These are phyloP conservation scores for Theretra japonica DNA, from an alignment of 2,888 invertebrate species.

Conservation along the genomic window DNA sequence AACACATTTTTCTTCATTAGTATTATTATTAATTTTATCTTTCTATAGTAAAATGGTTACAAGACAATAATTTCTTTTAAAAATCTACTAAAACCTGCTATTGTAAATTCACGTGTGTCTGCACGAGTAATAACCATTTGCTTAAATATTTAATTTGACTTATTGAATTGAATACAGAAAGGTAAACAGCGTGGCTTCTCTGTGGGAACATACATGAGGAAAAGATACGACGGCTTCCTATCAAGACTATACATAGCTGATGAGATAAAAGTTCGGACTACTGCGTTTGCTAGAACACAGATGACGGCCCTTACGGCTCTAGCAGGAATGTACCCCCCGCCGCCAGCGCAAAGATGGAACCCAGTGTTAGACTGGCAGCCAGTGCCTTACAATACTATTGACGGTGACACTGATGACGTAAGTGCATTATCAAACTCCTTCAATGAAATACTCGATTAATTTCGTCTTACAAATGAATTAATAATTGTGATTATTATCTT, in stretches of 20 bases:
- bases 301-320: slow-evolving; percentile 89
- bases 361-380: slow-evolving; percentile 87
- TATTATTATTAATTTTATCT: no score
- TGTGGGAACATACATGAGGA: slow-evolving; percentile 78
- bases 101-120: background rate
- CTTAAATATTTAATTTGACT: background rate
- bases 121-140: background rate
- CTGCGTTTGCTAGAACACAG: slow-evolving; percentile 89
- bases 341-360: slow-evolving; percentile 83
- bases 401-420: slow-evolving; percentile 70
- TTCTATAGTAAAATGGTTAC: no score
- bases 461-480: background rate
- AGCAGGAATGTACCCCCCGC: slow-evolving; percentile 88
- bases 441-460: background rate
- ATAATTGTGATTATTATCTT: background rate
- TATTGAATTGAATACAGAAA: slow-evolving; percentile 61
- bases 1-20: background rate
- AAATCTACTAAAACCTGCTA: no score
- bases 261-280: slow-evolving; percentile 84
- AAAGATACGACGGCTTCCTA: slow-evolving; percentile 74
- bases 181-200: slow-evolving; percentile 80
- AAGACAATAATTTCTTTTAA: no score
- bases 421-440: slow-evolving; percentile 46
- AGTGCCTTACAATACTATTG: slow-evolving; percentile 82
- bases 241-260: slow-evolving; percentile 75